phyloP scores from a whole-genome alignment of 2,113 vertebrate species.

The Odontesthes bonariensis region DNA sequence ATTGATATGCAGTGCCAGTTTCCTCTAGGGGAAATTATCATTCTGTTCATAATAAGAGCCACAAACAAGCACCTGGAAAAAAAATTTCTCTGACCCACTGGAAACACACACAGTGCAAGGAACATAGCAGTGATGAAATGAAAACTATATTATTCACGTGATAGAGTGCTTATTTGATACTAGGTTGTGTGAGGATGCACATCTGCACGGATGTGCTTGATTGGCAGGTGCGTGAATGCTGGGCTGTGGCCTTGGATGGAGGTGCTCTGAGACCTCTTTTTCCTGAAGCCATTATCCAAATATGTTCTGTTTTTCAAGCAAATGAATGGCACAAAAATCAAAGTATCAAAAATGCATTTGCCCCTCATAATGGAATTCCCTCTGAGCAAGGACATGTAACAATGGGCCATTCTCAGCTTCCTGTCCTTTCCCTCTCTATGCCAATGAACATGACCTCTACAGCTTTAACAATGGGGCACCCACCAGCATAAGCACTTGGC shows the following conservation, averaged over 20 bases:
- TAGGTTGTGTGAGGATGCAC: conserved; percentile 53
- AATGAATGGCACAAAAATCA: conserved; percentile 75
- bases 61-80: conserved; percentile 83
- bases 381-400: conserved; percentile 79
- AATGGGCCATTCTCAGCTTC: conserved; percentile 78
- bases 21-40: conserved; percentile 81
- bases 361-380: conserved; percentile 80
- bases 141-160: conserved; percentile 74
- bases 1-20: conserved; percentile 79
- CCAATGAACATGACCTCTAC: conserved; percentile 79
- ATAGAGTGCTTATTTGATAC: conserved; percentile 67
- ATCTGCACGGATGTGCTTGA: conserved; percentile 66
- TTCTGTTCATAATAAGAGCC: conserved; percentile 80
- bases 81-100: conserved; percentile 75
- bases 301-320: conserved; percentile 75
- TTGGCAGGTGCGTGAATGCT: conserved; percentile 72
- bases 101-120: conserved; percentile 53
- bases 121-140: conserved; percentile 72
- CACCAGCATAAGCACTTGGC: conserved; percentile 70
- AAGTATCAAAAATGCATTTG: conserved; percentile 76
- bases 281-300: conserved; percentile 78
- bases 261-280: conserved; percentile 62
- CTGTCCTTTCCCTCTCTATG: conserved; percentile 75
- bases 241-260: conserved; percentile 65
- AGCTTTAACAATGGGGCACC: conserved; percentile 75